Conservation (phyloP, 2,888 invertebrate genomes). For the Gymnoscelis rufifasciata region DNA sequence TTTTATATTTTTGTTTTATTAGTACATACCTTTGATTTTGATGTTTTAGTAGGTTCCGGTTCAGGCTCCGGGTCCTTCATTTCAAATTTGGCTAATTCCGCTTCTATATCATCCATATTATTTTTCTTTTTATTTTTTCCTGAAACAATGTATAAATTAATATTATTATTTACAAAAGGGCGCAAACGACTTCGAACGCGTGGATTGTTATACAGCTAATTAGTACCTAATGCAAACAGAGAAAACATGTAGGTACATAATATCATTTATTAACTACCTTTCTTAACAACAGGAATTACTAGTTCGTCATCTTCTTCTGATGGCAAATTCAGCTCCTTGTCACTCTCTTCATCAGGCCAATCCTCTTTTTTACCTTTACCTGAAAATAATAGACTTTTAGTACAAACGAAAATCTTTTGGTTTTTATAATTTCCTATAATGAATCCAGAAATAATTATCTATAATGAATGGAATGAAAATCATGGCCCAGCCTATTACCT, state of each 20-base stretch:
- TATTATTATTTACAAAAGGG: too few species aligned
- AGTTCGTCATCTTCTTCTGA: slow-evolving; percentile 60
- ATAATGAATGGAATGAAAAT: too few species aligned
- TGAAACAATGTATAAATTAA: too few species aligned
- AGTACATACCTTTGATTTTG: slow-evolving; percentile 45
- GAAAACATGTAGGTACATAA: background rate
- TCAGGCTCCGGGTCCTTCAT: slow-evolving; percentile 57
- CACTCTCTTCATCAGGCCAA: slow-evolving; percentile 61
- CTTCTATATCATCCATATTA: slow-evolving; percentile 67
- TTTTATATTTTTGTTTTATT: slow-evolving; percentile 43
- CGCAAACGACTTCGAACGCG: too few species aligned
- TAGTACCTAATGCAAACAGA: too few species aligned
- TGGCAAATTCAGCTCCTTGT: slow-evolving; percentile 58
- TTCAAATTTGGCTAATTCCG: slow-evolving; percentile 68
- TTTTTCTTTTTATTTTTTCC: slow-evolving; percentile 66
- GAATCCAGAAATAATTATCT: too few species aligned
- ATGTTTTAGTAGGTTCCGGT: slow-evolving; percentile 29
- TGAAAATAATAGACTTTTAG: slow-evolving; percentile 30
- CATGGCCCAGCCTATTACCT: too few species aligned
- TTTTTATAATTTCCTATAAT: too few species aligned
- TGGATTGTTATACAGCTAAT: too few species aligned
- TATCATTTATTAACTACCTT: slow-evolving; percentile 46
- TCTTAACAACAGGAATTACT: slow-evolving; percentile 59
- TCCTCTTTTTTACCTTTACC: slow-evolving; percentile 57
- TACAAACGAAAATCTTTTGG: too few species aligned